Base-by-base conservation (phyloP, 2,113 vertebrate genomes). In the Callipepla californica region DNA sequence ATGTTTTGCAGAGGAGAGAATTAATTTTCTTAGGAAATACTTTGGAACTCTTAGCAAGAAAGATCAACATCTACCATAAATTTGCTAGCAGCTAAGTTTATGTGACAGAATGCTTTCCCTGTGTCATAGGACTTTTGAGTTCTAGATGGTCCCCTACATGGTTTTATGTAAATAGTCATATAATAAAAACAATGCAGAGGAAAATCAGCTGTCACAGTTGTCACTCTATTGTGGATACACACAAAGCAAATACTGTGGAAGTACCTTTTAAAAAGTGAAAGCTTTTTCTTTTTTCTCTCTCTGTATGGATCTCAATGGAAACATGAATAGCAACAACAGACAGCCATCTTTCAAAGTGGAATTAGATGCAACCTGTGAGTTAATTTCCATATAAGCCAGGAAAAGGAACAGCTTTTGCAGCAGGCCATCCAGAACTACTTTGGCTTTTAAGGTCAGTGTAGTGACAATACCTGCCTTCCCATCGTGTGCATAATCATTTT, bases 401-500 rank as follows among this genome's bases (percentile, higher is more conserved):
- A 45, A 26, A 70, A 65, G 50, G 2, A 7, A 20, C 50, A 61
- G 1, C 1, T 34, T 90, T 88, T 72, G 30, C 50, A 58, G 26
- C 3, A 53, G 66, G 10, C 22, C 8, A 3, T 61, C 34, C 6
- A 51, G 45, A 87, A 38, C 16, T 57, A 13, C 9, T 1, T 22
- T 48, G 34, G 4, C 12, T 89, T 90, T 61, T 66, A 59, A 53
- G 22, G 13, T 36, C 23, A 32, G 6, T 8, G 19, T 34, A 14
- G 67, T 40, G 25, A 76, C 45, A 80, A 80, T 61, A 50, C 3
- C 2, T 6, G 6, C 28, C 12, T 69, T 11, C 11, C 20, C 14
- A 25, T 47, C 11, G 20, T 18, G 7, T 76, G 5, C 0, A 0
- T n/a, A 26, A 26, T 69, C 53, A 36, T 16, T 53, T 58, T 83